Percentiles rank a stretch among this genome's conserved stretches.
These are phyloP conservation scores for Colostygia pectinataria DNA, from an alignment of 2,888 invertebrate species.

Conservation along the genomic window DNA sequence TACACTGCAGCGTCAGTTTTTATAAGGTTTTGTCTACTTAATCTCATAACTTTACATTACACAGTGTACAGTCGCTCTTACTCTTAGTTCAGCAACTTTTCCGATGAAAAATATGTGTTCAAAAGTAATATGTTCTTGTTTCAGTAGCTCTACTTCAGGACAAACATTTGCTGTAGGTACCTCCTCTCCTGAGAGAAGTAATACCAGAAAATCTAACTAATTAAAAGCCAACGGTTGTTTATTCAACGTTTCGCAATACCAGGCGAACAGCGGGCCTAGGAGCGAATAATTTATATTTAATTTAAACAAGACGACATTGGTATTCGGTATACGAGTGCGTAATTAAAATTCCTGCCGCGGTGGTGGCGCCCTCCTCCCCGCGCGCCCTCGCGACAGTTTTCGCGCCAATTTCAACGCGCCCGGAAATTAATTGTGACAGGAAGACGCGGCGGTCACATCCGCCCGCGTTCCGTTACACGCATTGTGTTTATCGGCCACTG, in stretches of 20 bases:
- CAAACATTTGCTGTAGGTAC: constrained; percentile 28
- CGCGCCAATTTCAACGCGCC: constrained; percentile 83
- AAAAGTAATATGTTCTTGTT: constrained; percentile 7
- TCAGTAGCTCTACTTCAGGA: constrained; percentile 15
- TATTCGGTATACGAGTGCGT: constrained; percentile 83
- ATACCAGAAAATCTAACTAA: constrained; percentile 64
- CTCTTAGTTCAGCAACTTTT: neutral
- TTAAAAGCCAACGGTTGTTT: constrained; percentile 75
- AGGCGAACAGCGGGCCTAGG: constrained; percentile 74
- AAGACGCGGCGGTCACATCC: constrained; percentile 82
- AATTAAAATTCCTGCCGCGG: constrained; percentile 81
- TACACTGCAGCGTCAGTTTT: too few relatives aligned
- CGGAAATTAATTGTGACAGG: constrained; percentile 84
- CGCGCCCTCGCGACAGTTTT: constrained; percentile 76
- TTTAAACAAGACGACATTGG: constrained; percentile 83
- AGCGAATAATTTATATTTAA: constrained; percentile 83
- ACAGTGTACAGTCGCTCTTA: too few relatives aligned
- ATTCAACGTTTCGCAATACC: constrained; percentile 73
- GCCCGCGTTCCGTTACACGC: constrained; percentile 72
- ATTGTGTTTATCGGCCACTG: constrained; percentile 58
- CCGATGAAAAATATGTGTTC: neutral
- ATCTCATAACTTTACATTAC: too few relatives aligned
- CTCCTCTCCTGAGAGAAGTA: constrained; percentile 31
- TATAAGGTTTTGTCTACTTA: too few relatives aligned
- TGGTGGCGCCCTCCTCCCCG: constrained; percentile 60